phyloP scores from a whole-genome alignment of 2,888 invertebrate genomes.

The Mactromeris polynyma region DNA sequence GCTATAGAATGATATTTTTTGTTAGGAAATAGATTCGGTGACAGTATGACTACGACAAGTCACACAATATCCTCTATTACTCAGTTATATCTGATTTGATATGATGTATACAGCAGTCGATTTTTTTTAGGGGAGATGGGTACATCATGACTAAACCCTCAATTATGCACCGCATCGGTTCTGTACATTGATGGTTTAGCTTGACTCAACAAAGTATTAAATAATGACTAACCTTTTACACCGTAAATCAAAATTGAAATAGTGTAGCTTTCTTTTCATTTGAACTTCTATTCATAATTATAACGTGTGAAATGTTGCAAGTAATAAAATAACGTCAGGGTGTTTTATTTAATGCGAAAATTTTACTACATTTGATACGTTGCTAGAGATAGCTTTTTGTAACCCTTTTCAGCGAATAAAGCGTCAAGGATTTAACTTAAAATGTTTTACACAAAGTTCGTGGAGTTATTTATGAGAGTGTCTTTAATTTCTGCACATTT shows the following conservation, averaged over 20 bases:
- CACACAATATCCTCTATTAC: no score
- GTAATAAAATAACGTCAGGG: conserved; percentile 1
- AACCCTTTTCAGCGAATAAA: background rate
- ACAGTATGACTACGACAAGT: no score
- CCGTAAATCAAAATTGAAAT: conserved; percentile 34
- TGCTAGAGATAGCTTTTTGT: background rate
- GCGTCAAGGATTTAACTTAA: background rate
- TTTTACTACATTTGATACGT: background rate
- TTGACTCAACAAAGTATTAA: background rate
- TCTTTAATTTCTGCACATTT: background rate
- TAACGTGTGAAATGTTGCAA: conserved; percentile 27
- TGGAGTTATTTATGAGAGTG: background rate
- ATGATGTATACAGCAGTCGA: no score
- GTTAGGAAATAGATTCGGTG: no score
- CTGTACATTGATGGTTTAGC: background rate
- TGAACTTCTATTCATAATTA: conserved; percentile 21
- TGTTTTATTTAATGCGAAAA: conserved; percentile 27
- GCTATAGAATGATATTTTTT: no score
- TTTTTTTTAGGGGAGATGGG: background rate
- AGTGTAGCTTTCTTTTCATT: conserved; percentile 39
- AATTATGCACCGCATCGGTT: background rate
- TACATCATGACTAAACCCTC: background rate
- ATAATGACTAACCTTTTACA: background rate
- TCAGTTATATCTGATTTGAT: no score
- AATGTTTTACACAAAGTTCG: background rate